Base-by-base conservation (phyloP, 1,140 invertebrate species). In the Apis mellifera region DNA sequence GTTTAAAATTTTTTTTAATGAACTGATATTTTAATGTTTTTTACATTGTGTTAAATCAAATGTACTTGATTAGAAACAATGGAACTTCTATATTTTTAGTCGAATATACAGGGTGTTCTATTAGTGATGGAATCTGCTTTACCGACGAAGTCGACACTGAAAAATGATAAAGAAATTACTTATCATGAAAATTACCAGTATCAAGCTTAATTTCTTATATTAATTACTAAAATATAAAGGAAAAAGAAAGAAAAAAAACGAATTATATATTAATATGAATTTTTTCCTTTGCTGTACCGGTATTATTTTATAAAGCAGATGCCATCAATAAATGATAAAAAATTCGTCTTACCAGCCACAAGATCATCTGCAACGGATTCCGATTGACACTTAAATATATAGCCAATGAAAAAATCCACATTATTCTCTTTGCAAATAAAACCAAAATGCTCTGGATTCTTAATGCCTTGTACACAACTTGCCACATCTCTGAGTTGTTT, bases 331-430 rank as follows among this genome's bases (percentile, higher is more conserved):
- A 26, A 54, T 9, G 15, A 54, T n/a, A 50, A 64, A 62, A 52
- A 85, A 52, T 42, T 85, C 65, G 78, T 78, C 82, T 94, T 93
- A 97, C 97, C 96, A 94, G 95, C 95, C 60, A 97, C 96, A 73
- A 98, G 96, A 92, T 98, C 97, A 83, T 95, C 95, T 66, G 97
- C 96, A 1, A 98, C 96, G 0, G 96, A 96, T 86, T 96, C 96
- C 21, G 97, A 97, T 93, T 99, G 97, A 92, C 98, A 99, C 91
- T 97, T 97, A 92, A 99, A 98, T 48, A 99, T 96, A 90, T 98
- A 98, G 32, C 97, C 97, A 17, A 97, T 96, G 90, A 97, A 98
- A 59, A 93, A 94, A 66, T 96, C 96, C 23, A 95, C 94, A 26
- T 95, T 95, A 0, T 95, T 91, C 90, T 99, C 98, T 26, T 96